Conservation (phyloP, 2,888 invertebrate species). For the Sepiola atlantica region DNA sequence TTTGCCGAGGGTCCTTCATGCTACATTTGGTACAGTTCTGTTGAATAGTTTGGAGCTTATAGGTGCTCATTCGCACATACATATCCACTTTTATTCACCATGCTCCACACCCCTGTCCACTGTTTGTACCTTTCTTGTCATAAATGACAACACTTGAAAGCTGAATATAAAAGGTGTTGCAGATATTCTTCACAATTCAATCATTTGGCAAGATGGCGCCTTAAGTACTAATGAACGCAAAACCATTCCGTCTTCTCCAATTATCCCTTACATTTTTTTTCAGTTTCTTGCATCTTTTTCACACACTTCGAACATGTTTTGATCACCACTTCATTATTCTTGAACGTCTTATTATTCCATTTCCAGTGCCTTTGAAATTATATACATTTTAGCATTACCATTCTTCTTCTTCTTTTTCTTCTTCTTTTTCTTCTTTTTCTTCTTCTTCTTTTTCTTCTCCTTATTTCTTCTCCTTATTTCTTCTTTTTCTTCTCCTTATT, state of each 20-base stretch:
- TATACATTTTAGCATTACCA: not conserved
- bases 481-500: no score
- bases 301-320: not conserved
- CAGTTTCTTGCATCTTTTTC: not conserved
- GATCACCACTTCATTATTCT: constrained; percentile 18
- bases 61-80: no score
- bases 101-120: not conserved
- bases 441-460: no score
- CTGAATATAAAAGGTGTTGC: not conserved
- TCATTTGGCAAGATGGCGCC: not conserved
- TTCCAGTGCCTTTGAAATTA: not conserved
- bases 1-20: no score
- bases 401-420: not conserved
- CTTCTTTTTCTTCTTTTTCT: no score
- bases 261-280: not conserved
- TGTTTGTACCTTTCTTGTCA: not conserved
- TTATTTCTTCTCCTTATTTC: no score
- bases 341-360: not conserved
- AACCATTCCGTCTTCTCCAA: not conserved
- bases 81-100: not conserved
- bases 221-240: constrained; percentile 13
- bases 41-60: no score
- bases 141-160: not conserved
- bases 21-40: no score
- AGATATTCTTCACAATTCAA: not conserved